phyloP scores from a whole-genome alignment of 2,113 vertebrate genomes.

The Garra rufa region DNA sequence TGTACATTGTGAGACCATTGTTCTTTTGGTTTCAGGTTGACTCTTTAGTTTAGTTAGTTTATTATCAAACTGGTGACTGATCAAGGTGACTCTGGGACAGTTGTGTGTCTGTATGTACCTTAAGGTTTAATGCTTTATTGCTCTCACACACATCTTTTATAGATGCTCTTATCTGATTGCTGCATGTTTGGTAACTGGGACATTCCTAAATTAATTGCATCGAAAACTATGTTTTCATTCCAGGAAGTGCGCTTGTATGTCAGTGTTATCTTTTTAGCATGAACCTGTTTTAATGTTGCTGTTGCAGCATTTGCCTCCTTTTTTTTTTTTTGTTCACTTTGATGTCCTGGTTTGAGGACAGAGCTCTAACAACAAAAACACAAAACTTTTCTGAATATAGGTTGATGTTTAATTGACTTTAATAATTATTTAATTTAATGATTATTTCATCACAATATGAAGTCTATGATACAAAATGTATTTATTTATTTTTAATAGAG shows the following conservation, averaged over 20 bases:
- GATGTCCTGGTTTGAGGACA: neutral
- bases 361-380: neutral
- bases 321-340: neutral
- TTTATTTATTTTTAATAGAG: too few species aligned
- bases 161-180: conserved; percentile 6
- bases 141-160: conserved; percentile 9
- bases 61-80: neutral
- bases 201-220: conserved; percentile 3
- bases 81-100: neutral
- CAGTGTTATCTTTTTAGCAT: neutral
- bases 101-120: neutral
- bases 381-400: neutral
- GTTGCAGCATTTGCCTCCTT: neutral
- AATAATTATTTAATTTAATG: neutral
- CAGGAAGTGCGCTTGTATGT: neutral
- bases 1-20: neutral
- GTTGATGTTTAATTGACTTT: neutral
- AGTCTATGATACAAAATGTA: too few species aligned
- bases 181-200: conserved; percentile 3
- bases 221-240: neutral
- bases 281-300: neutral
- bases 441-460: too few species aligned
- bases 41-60: conserved; percentile 6
- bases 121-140: neutral
- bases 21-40: neutral